Base-by-base conservation (phyloP, 2,888 invertebrate species). In the Rhyacophila evoluta region DNA sequence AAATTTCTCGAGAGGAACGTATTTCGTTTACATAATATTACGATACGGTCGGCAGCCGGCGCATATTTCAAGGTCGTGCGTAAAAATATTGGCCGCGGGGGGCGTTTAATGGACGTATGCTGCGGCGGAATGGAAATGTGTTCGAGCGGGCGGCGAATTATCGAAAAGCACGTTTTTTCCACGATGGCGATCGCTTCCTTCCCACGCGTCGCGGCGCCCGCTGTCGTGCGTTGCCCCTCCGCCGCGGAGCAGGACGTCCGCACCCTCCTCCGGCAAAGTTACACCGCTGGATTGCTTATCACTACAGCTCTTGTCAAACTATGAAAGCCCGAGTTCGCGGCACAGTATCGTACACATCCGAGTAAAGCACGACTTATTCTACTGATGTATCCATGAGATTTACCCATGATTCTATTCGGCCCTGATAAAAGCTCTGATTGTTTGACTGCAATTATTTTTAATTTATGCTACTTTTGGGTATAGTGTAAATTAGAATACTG, bases 81-180 rank as follows among this genome's bases (percentile, higher is more conserved):
- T 75, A 75, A 75, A 75, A 75, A 75, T 75, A 75, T 75, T 69
- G 70, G 29, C 70, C 36, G 74, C 68, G 39, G 69, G 70, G 75
- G 75, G 70, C 69, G 75, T 69, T 38, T 69, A 70, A 75, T 70
- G 75, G 33, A 33, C 72, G 25, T 10, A 8, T 10, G 38, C 19
- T 2, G 19, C 29, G 75, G 19, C 29, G 75, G 69, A 38, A 25
- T 38, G 75, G 69, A 69, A 69, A 68, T 75, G 55, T 55, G 55
- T 55, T 19, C 15, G 55, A 12, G 55, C 55, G 55, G 55, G 25
- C 55, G 55, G 55, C 25, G 55, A 33, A 33, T 33, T 25, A 55
- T 12, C 19, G 55, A 55, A 41, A 55, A 55, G 55, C 55, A 55
- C 55, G 55, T 55, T 55, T 55, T 55, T 25, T 55, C 33, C 12